A percentile compares a stretch with the other conserved stretches of the same genome.
Evolutionary conservation across 2,888 invertebrate genomes (phyloP).

Genomic region (Apamea epomidion): DNA sequence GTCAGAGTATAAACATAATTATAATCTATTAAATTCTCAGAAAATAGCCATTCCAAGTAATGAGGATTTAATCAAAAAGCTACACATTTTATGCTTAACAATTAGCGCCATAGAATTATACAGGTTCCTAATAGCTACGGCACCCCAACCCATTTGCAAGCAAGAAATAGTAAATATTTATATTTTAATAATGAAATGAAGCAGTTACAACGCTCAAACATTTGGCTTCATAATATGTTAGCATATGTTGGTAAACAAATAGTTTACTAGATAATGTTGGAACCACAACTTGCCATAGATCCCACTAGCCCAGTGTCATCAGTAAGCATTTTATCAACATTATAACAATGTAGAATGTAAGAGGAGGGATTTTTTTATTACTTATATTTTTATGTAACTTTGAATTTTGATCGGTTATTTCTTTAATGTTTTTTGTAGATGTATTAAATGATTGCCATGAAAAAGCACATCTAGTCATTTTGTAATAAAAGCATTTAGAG

Average conservation of each 20-base stretch:
- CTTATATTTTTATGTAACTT: conserved; percentile 72
- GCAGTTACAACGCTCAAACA: conserved; percentile 45
- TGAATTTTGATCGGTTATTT: conserved; percentile 68
- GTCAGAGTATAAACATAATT: conserved; percentile 25
- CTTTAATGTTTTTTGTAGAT: conserved; percentile 62
- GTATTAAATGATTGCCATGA: conserved; percentile 81
- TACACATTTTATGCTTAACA: not conserved
- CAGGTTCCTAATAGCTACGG: conserved; percentile 43
- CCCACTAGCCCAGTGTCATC: conserved; percentile 72
- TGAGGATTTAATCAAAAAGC: conserved; percentile 23
- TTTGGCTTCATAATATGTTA: conserved; percentile 53
- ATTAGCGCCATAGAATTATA: conserved; percentile 15
- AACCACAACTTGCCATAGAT: conserved; percentile 76
- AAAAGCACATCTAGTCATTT: conserved; percentile 85
- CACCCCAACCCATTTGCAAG: conserved; percentile 41
- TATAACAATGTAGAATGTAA: conserved; percentile 69
- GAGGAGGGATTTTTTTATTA: conserved; percentile 67
- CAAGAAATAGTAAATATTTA: conserved; percentile 33
- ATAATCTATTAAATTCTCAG: conserved; percentile 20
- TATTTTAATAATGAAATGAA: conserved; percentile 34
- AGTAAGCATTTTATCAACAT: conserved; percentile 63
- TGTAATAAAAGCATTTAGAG: conserved; percentile 83
- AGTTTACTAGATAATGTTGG: conserved; percentile 65
- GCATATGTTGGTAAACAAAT: conserved; percentile 41
- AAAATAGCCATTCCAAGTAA: conserved; percentile 16